Evolutionary conservation across 2,888 invertebrate genomes (phyloP), one percentile per base, ranked within the genome.

Genomic region (Protodeltote pygarga): DNA sequence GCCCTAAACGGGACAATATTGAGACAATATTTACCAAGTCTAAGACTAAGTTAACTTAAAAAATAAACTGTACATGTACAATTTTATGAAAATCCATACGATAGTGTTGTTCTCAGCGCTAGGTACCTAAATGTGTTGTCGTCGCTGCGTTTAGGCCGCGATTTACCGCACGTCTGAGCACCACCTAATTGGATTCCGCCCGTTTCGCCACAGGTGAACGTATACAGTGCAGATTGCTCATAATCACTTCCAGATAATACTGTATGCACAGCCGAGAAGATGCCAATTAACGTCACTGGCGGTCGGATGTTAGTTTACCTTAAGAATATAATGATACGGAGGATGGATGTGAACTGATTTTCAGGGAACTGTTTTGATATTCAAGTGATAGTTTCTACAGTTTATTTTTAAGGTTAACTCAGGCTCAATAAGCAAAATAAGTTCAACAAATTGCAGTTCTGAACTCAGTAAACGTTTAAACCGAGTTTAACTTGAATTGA

Each of bases 231-330:
- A 28, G 28, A 38, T 28, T 20, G 28, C 24, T 33, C 19, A 39
- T 35, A 57, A 62, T 57, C 57, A 55, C 28, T 16, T 24, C 21
- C n/a, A 11, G 15, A 47, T 40, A 37, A 55, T 46, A 33, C 29
- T 47, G 33, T 41, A 37, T 41, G 37, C 57, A 34, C 11, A 28
- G 9, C 25, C 17, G 16, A 20, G 40, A 41, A 54, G 17, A 19
- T 25, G 9, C 16, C 9, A 31, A 62, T 47, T 40, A 39, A n/a
- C 34, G 24, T 40, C 31, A 14, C n/a, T n/a, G n/a, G n/a, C n/a
- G n/a, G 2, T 21, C 13, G 5, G 8, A 20, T 51, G 27, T 32
- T 21, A 10, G 5, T 8, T 9, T 16, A 19, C 21, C 14, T 8
- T 15, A 6, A 14, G 14, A 27, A 27, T 8, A 6, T 14, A 27